A percentile compares a stretch with the other conserved stretches of the same genome.
Evolutionary conservation across 2,113 vertebrate species (phyloP).

Genomic region (Seriola aureovittata): DNA sequence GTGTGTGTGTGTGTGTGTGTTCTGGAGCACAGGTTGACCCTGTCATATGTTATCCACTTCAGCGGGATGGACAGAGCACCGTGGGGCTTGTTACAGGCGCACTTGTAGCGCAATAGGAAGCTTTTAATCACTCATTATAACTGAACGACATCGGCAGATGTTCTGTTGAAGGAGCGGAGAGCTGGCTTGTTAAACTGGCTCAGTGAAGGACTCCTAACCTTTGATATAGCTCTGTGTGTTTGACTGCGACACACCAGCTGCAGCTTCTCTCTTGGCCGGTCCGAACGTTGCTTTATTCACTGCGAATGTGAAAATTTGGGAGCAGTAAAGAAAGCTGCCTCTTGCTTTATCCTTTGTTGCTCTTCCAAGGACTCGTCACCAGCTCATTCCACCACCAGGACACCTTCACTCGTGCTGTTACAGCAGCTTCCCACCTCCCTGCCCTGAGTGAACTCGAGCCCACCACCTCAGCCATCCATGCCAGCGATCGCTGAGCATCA

Average conservation of each 20-base stretch:
- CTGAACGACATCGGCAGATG: slow-evolving; percentile 56
- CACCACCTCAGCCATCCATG: background rate
- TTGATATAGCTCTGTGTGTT: slow-evolving; percentile 36
- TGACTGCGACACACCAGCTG: slow-evolving; percentile 33
- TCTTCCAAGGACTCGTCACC: background rate
- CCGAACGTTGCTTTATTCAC: background rate
- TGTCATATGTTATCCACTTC: slow-evolving; percentile 10
- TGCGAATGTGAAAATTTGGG: slow-evolving; percentile 1
- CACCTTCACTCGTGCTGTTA: background rate
- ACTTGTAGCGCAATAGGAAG: slow-evolving; percentile 57
- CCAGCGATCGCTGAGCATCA: background rate
- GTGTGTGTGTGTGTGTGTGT: slow-evolving; percentile 2
- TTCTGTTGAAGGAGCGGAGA: slow-evolving; percentile 51
- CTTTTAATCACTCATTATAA: slow-evolving; percentile 68
- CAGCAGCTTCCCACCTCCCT: slow-evolving; percentile 4
- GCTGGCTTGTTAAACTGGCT: slow-evolving; percentile 41
- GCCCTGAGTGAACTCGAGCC: slow-evolving; percentile 6
- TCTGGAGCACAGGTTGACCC: slow-evolving; percentile 3
- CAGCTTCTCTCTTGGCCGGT: background rate
- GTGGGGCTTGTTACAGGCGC: slow-evolving; percentile 31
- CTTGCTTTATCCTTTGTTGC: background rate
- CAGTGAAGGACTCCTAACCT: slow-evolving; percentile 29
- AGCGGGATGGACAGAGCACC: slow-evolving; percentile 7
- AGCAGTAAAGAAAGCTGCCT: background rate
- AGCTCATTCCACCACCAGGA: background rate